Evolutionary conservation across 2,888 invertebrate species (phyloP).

Genomic region (Deilephila porcellus): DNA sequence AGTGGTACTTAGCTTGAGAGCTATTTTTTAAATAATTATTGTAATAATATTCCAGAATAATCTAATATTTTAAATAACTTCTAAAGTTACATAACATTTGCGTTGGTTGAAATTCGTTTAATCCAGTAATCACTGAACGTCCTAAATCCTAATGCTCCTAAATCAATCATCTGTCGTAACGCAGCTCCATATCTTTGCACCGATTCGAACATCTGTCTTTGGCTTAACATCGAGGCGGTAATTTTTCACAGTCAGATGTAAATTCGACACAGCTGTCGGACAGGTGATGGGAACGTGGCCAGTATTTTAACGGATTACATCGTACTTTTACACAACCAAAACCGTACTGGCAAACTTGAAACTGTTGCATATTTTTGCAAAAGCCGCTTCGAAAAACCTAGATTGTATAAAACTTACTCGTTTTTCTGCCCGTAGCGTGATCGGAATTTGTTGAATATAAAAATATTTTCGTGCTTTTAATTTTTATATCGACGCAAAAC

Average conservation of each 20-base stretch:
- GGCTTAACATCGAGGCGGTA: conserved; percentile 61
- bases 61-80: not conserved
- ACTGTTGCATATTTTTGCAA: conserved; percentile 21
- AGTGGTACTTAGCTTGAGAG: not conserved
- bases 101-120: not conserved
- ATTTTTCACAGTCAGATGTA: conserved; percentile 72
- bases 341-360: not conserved
- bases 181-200: conserved; percentile 11
- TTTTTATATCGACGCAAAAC: not conserved
- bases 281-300: conserved; percentile 77
- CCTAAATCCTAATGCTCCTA: conserved; percentile 2
- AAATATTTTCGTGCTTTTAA: not conserved
- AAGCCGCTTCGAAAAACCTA: not conserved
- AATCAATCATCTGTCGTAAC: conserved; percentile 22
- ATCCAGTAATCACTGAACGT: not conserved
- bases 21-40: not conserved
- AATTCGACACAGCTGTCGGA: conserved; percentile 73
- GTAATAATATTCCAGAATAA: not conserved
- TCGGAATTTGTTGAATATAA: conserved; percentile 8
- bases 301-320: conserved; percentile 60
- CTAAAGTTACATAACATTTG: not conserved
- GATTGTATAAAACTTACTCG: not conserved
- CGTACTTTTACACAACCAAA: conserved; percentile 41
- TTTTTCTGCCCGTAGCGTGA: not conserved
- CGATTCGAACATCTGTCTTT: conserved; percentile 64